These are phyloP conservation scores for Thymelicus acteon DNA, from an alignment of 2,888 invertebrate genomes.

Conservation along the genomic window DNA sequence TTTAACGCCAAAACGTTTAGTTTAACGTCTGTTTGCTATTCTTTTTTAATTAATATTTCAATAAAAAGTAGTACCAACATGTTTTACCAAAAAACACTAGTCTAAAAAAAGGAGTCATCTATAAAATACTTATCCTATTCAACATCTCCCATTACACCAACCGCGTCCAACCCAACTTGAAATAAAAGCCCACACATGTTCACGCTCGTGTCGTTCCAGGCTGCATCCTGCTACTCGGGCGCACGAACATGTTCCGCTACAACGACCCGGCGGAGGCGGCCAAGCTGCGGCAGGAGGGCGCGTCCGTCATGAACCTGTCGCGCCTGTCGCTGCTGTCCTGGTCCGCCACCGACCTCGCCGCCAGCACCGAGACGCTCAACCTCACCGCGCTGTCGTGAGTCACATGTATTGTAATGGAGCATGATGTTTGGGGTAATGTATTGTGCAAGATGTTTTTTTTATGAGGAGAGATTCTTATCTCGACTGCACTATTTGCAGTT, in stretches of 20 bases:
- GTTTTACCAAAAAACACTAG: no score
- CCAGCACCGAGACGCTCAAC: conserved; percentile 88
- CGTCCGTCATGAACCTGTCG: conserved; percentile 90
- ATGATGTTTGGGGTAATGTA: background rate
- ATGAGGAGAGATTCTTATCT: background rate
- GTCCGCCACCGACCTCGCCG: conserved; percentile 92
- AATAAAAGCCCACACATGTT: background rate
- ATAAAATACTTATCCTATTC: no score
- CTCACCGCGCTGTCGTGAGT: conserved; percentile 68
- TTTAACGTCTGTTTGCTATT: no score
- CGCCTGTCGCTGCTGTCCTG: conserved; percentile 92
- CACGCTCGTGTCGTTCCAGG: conserved; percentile 66
- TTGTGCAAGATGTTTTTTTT: background rate
- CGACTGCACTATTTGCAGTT: no score
- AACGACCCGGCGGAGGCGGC: conserved; percentile 96
- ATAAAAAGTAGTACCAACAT: no score
- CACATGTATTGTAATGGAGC: background rate
- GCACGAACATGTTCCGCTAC: conserved; percentile 93
- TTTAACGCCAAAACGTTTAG: no score
- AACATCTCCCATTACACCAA: no score
- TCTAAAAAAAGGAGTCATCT: no score
- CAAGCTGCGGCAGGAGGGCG: conserved; percentile 90
- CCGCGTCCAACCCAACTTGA: no score
- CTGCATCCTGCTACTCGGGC: conserved; percentile 90
- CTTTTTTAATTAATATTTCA: no score